Conservation (phyloP, 2,113 vertebrate species). For the Ciconia maguari region DNA sequence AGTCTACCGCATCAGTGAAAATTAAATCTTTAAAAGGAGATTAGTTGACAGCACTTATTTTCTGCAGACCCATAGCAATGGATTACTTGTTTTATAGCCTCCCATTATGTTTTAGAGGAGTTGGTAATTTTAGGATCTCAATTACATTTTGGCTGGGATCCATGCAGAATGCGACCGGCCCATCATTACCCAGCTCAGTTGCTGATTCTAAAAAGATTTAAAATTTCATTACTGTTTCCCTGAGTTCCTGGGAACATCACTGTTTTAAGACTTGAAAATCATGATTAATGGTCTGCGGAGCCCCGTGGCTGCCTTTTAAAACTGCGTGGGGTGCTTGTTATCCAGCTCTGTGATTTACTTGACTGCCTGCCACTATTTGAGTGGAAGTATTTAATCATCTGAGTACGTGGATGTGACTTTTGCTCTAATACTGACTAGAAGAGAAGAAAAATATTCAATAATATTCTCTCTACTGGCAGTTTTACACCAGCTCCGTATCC, state of each 20-base stretch:
- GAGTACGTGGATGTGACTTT: slow-evolving; percentile 7
- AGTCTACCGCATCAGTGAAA: not conserved
- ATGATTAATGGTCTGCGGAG: not conserved
- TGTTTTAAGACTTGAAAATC: not conserved
- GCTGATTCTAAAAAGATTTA: not conserved
- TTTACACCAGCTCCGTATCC: slow-evolving; percentile 5
- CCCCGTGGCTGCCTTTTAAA: not conserved
- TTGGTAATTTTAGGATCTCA: not conserved
- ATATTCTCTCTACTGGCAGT: slow-evolving; percentile 22
- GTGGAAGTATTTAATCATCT: not conserved
- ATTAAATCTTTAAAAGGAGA: not conserved
- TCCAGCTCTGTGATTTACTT: not conserved
- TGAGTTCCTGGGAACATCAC: not conserved
- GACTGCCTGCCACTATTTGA: not conserved
- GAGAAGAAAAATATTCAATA: slow-evolving; percentile 24
- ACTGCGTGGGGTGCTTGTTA: not conserved
- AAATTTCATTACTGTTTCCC: not conserved
- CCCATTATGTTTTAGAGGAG: not conserved
- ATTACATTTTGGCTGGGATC: not conserved
- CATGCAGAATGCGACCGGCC: not conserved
- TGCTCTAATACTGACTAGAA: slow-evolving; percentile 4
- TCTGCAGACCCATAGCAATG: not conserved
- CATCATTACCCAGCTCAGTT: not conserved
- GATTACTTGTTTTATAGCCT: not conserved
- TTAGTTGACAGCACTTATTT: not conserved